Evolutionary conservation across 1,140 invertebrate species (phyloP).

Genomic region (Macrocentrus cingulum): DNA sequence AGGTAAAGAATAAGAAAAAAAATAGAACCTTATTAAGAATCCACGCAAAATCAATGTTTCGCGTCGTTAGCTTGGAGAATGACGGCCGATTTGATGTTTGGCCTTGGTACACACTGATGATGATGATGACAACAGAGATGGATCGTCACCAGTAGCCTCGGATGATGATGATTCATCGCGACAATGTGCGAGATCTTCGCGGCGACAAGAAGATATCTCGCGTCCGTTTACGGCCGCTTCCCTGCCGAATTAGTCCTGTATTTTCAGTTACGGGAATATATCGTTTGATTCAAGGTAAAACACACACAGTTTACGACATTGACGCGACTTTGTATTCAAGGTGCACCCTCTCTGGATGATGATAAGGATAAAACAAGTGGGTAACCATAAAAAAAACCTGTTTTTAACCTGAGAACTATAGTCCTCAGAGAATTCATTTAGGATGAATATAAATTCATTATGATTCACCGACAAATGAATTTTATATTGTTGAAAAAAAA

Average conservation of each 20-base stretch:
- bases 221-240: slow-evolving; percentile 30
- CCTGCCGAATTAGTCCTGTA: slow-evolving; percentile 23
- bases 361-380: slow-evolving; percentile 2
- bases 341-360: not conserved
- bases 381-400: slow-evolving; percentile 4
- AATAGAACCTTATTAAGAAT: no score
- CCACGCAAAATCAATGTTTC: not conserved
- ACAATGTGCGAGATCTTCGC: slow-evolving; percentile 34
- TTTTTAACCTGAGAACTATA: no score
- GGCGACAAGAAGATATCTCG: slow-evolving; percentile 23
- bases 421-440: no score
- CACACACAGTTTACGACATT: no score
- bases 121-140: slow-evolving; percentile 42
- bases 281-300: no score
- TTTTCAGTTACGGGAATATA: not conserved
- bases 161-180: slow-evolving; percentile 40
- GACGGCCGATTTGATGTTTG: slow-evolving; percentile 23
- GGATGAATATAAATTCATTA: no score
- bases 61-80: not conserved
- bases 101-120: slow-evolving; percentile 38
- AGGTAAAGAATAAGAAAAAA: no score
- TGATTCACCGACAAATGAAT: no score
- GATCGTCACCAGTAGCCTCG: slow-evolving; percentile 33
- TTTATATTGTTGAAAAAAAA: no score
- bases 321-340: not conserved